Base-by-base conservation (phyloP, 2,797 vertebrate species). In the Sebastes minor region DNA sequence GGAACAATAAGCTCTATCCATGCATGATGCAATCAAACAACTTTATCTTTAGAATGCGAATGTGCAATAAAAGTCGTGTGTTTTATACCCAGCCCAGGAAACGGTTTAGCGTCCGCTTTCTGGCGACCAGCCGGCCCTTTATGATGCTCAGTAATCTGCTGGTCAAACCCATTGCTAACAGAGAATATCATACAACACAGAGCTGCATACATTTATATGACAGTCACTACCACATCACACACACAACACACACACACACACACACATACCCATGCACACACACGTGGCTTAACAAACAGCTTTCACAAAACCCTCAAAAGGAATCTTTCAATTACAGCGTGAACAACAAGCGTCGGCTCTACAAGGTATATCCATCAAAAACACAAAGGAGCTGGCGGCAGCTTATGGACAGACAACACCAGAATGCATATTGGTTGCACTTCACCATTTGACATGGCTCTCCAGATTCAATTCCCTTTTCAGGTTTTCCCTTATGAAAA, bases 131-230 rank as follows among this genome's bases (percentile, higher is more conserved):
- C 46, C 64, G 71, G 22, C 70, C 55, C 56, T 87, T 87, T 85
- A 78, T 86, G 77, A 88, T 89, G 85, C 79, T 84, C 76, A 83
- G 74, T 86, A 89, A 84, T 85, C 81, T 66, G 38, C 22, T 61
- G 55, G 55, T 66, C 60, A 42, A 66, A 85, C 67, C 33, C 65
- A 62, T 28, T 14, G 18, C 27, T 72, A n/a, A 46, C 71, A 49
- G 18, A 71, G 38, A 81, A 84, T 82, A 74, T 80, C 75, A 46
- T 42, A 64, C 52, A 67, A 49, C 60, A 66, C 64, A 66, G 27
- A 65, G 33, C 57, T 63, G 18, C 55, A 42, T 56, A 53, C 60
- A 68, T 63, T 38, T 42, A 69, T 65, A 66, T 30, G 72, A 53
- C 32, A 86, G 68, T 67, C 46, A 55, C 80, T 78, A 8, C 6